A percentile compares a stretch with the other conserved stretches of the same genome.
Evolutionary conservation across 1,140 invertebrate species (phyloP).

Genomic region (Triops longicaudatus): DNA sequence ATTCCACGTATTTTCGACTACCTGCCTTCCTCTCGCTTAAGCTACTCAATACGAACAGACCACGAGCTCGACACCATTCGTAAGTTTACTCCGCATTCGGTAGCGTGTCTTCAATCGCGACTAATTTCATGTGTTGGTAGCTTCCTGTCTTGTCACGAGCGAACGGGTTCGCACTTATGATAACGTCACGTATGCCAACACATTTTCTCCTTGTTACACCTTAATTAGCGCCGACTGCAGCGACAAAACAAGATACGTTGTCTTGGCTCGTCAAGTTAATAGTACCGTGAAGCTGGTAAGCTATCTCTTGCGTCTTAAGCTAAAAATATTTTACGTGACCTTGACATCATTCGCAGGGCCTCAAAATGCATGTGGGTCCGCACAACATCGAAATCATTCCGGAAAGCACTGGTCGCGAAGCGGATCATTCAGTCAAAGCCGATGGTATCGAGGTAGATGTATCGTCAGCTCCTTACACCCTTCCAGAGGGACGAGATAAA

Average conservation of each 20-base stretch:
- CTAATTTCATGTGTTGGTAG: slow-evolving; percentile 16
- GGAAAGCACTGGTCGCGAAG: slow-evolving; percentile 19
- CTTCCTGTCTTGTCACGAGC: slow-evolving; percentile 31
- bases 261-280: slow-evolving; percentile 25
- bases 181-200: slow-evolving; percentile 27
- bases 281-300: slow-evolving; percentile 4
- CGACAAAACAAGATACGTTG: slow-evolving; percentile 29
- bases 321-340: background rate
- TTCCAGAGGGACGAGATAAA: slow-evolving; percentile 26
- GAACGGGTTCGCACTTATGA: slow-evolving; percentile 31
- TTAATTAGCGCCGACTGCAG: slow-evolving; percentile 33
- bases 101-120: background rate
- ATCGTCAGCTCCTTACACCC: background rate
- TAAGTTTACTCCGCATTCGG: background rate
- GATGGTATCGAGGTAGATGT: slow-evolving; percentile 26
- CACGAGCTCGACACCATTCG: slow-evolving; percentile 17
- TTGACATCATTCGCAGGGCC: slow-evolving; percentile 4
- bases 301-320: too few relatives aligned
- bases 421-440: slow-evolving; percentile 18
- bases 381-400: slow-evolving; percentile 28
- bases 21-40: background rate
- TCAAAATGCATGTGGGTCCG: slow-evolving; percentile 30
- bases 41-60: background rate
- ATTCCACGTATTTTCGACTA: background rate
- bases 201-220: slow-evolving; percentile 31